Evolutionary conservation across 2,888 invertebrate genomes (phyloP), one percentile per base, ranked within the genome.

Genomic region (Sarcophaga subvicina): DNA sequence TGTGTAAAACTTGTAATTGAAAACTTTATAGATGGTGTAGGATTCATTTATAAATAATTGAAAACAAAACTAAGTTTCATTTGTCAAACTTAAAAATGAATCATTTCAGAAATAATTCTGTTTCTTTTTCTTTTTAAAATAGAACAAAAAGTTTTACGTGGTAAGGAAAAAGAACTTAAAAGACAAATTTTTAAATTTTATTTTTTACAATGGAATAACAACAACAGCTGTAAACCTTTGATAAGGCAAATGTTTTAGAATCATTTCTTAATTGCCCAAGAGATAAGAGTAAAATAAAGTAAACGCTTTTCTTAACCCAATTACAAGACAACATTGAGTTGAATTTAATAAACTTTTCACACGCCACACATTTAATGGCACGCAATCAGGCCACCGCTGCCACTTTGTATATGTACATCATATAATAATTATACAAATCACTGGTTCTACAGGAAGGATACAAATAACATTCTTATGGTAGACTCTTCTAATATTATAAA

Each of bases 361-460:
- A 85, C 49, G 83, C 75, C 64, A 84, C 80, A 80, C 84, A 80
- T 80, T 80, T 71, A 80, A 60, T 66, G 14, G 20, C 80, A 80
- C 84, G 80, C 84, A 77, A 80, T 78, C 54, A 54, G 2, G 25
- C 49, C 63, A 49, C 49, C 6, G 49, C 10, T 10, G 54, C 14
- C 17, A 59, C 12, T 49, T 49, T 49, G 12, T 54, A 4, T 54
- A 4, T 4, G 2, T 45, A 25, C 59, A 60, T 12, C 59, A 62
- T 10, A 54, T 12, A 45, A 37, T 60, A 59, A 54, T 27, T 27
- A 27, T 10, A 60, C 3, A 17, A 67, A 67, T n/a, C 45, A n/a
- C 8, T 64, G 14, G 10, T 14, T 45, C 10, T 17, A 73, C 66
- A 66, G 80, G 72, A 79, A 77, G 76, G 80, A 78, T 75, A 81